Evolutionary conservation across 2,797 vertebrate genomes (phyloP).

Genomic region (Phalanger gymnotis): DNA sequence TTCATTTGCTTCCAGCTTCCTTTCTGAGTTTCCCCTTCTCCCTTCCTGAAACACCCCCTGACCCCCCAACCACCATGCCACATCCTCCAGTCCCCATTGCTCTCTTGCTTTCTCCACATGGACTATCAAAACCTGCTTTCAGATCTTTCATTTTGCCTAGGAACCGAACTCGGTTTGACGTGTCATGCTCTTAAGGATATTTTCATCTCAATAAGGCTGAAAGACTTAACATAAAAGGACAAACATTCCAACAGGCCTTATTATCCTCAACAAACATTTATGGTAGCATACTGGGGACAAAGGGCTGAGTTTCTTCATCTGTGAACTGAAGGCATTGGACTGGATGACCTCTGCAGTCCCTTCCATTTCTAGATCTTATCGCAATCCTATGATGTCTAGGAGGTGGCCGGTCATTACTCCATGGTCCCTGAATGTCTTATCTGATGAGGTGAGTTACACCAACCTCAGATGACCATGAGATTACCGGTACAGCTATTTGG

Average conservation of each 20-base stretch:
- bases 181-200: neutral
- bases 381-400: neutral
- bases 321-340: neutral
- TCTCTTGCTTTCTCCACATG: neutral
- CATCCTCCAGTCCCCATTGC: neutral
- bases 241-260: neutral
- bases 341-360: neutral
- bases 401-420: neutral
- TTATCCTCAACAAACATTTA: neutral
- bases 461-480: neutral
- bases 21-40: neutral
- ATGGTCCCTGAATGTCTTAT: neutral
- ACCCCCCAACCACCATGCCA: too few relatives aligned
- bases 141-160: neutral
- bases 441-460: neutral
- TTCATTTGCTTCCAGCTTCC: neutral
- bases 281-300: neutral
- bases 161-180: neutral
- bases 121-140: neutral
- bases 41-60: too few relatives aligned
- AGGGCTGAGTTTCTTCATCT: neutral
- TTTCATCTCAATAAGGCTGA: conserved; percentile 17
- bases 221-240: conserved; percentile 14
- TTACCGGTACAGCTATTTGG: neutral
- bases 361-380: neutral